phyloP scores from a whole-genome alignment of 2,888 invertebrate species.

The Agriopis aurantiaria region DNA sequence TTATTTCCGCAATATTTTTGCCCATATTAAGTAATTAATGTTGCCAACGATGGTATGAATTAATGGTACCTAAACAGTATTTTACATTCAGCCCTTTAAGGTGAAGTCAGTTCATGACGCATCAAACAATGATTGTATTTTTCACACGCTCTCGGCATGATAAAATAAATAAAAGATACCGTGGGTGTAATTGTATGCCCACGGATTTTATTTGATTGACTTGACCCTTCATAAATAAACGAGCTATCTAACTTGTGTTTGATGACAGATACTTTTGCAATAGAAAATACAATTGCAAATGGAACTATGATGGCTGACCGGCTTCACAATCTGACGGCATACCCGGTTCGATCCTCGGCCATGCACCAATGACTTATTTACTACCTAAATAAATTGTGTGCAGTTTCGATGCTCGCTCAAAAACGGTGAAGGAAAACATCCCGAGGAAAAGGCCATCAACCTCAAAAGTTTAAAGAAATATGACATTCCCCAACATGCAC shows the following conservation, averaged over 20 bases:
- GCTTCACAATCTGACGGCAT: no score
- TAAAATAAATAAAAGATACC: constrained; percentile 43
- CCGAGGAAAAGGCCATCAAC: no score
- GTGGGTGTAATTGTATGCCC: constrained; percentile 58
- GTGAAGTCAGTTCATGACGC: constrained; percentile 37
- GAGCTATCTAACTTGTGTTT: neutral
- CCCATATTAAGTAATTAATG: constrained; percentile 4
- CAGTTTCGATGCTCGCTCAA: no score
- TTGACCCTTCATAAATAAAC: constrained; percentile 59
- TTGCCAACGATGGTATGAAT: constrained; percentile 4
- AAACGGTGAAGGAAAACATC: no score
- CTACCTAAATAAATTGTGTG: no score
- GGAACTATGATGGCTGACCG: no score
- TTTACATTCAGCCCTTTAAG: constrained; percentile 30
- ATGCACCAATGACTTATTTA: no score
- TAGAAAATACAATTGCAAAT: no score
- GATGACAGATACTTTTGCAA: neutral
- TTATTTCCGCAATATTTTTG: constrained; percentile 7
- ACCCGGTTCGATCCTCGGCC: no score
- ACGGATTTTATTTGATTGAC: constrained; percentile 68
- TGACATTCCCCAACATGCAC: no score
- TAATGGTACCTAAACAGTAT: constrained; percentile 4
- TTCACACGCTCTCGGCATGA: constrained; percentile 40
- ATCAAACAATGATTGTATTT: constrained; percentile 35
- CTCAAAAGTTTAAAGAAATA: no score